These are phyloP conservation scores for Andricus curvator DNA, from an alignment of 2,888 invertebrate species.

Conservation along the genomic window DNA sequence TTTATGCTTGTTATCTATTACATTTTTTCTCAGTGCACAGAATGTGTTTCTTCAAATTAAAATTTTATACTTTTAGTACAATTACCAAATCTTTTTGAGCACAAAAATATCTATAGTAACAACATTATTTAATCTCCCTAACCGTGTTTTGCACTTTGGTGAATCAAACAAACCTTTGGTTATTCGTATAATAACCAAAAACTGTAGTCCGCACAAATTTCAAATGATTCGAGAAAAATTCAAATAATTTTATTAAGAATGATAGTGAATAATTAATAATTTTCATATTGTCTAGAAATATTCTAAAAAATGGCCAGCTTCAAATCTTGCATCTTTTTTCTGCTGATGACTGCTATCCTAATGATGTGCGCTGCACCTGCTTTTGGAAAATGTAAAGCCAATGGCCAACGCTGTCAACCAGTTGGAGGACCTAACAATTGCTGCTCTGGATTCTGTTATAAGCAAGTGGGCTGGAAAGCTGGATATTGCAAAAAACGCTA, in stretches of 20 bases:
- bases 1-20: fast-evolving
- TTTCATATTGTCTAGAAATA: not conserved
- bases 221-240: too few species aligned
- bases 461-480: not conserved
- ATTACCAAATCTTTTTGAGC: too few species aligned
- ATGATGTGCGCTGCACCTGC: not conserved
- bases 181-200: too few species aligned
- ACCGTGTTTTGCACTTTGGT: too few species aligned
- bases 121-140: too few species aligned
- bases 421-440: not conserved
- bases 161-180: too few species aligned
- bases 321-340: not conserved
- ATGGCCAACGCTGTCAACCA: not conserved
- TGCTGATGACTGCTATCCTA: not conserved
- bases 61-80: too few species aligned
- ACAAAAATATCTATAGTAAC: too few species aligned
- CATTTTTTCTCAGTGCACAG: too few species aligned
- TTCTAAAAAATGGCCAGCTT: not conserved
- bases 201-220: too few species aligned
- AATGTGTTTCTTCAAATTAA: too few species aligned
- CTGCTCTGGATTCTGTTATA: not conserved
- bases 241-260: too few species aligned
- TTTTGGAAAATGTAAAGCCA: not conserved
- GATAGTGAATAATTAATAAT: not conserved
- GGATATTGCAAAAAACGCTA: not conserved